phyloP scores from a whole-genome alignment of 2,888 invertebrate species.

The Lycocerus yunnanus region DNA sequence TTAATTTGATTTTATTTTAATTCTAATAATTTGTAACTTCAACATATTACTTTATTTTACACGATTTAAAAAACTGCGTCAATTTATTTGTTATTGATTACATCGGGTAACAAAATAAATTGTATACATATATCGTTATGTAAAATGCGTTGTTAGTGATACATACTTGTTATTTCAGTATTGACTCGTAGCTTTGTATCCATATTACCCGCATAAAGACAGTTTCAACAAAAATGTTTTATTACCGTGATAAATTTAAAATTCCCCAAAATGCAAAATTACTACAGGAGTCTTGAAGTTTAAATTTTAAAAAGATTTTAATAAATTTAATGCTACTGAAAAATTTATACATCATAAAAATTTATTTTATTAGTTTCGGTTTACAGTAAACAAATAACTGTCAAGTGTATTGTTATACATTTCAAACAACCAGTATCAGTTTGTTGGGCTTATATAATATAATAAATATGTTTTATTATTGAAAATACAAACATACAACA shows the following conservation, averaged over 20 bases:
- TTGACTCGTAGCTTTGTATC: conserved; percentile 1
- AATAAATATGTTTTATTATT: neutral
- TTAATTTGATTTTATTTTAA: neutral
- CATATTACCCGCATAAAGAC: neutral
- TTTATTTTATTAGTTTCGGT: neutral
- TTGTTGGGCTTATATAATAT: no score
- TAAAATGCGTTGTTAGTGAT: neutral
- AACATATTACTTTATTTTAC: neutral
- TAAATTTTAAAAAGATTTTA: neutral
- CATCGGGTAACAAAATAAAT: neutral
- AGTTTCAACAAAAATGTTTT: conserved; percentile 3
- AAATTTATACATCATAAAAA: neutral
- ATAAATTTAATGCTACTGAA: neutral
- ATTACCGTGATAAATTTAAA: neutral
- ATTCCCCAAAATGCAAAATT: neutral
- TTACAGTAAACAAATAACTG: neutral
- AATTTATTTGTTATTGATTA: neutral
- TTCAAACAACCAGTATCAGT: neutral
- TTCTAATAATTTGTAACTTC: neutral
- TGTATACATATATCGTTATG: neutral
- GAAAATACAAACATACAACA: neutral
- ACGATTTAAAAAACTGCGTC: neutral
- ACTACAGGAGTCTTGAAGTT: neutral
- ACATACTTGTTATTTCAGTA: neutral
- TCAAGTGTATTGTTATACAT: neutral